Percentiles rank a stretch among this genome's conserved stretches.
These are phyloP conservation scores for Andrena bicolor DNA, from an alignment of 2,888 invertebrate species.

Conservation along the genomic window DNA sequence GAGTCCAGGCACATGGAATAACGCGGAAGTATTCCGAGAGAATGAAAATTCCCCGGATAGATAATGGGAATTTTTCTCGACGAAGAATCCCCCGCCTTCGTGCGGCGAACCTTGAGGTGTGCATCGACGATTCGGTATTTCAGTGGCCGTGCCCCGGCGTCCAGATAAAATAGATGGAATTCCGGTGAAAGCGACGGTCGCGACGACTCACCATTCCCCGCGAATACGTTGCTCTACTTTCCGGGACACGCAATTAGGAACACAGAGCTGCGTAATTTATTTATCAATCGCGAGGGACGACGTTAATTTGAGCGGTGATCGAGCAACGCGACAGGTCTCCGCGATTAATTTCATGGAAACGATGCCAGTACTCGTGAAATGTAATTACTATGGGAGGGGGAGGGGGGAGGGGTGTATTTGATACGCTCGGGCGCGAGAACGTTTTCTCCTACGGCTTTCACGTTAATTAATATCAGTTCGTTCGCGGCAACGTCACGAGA, in stretches of 20 bases:
- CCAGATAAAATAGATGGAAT: slow-evolving; percentile 10
- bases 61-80: slow-evolving; percentile 68
- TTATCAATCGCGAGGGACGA: slow-evolving; percentile 19
- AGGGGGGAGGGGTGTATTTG: slow-evolving; percentile 26
- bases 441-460: slow-evolving; percentile 51
- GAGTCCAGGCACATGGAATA: slow-evolving; percentile 63
- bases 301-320: slow-evolving; percentile 27
- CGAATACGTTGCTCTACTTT: not conserved
- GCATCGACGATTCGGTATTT: slow-evolving; percentile 17
- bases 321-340: slow-evolving; percentile 21
- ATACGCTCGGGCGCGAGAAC: slow-evolving; percentile 36
- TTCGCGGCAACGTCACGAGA: slow-evolving; percentile 56
- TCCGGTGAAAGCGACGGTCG: not conserved
- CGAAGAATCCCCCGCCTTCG: slow-evolving; percentile 38
- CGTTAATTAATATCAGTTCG: slow-evolving; percentile 70
- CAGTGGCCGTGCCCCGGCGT: not conserved
- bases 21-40: slow-evolving; percentile 54
- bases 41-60: slow-evolving; percentile 64
- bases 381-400: slow-evolving; percentile 36
- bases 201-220: not conserved
- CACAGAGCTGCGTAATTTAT: not conserved
- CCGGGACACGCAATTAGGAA: not conserved
- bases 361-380: slow-evolving; percentile 5
- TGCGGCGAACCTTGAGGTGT: slow-evolving; percentile 1
- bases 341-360: slow-evolving; percentile 54